Evolutionary conservation across 2,888 invertebrate genomes (phyloP), one percentile per base, ranked within the genome.

Genomic region (Drosophila meridionalis): DNA sequence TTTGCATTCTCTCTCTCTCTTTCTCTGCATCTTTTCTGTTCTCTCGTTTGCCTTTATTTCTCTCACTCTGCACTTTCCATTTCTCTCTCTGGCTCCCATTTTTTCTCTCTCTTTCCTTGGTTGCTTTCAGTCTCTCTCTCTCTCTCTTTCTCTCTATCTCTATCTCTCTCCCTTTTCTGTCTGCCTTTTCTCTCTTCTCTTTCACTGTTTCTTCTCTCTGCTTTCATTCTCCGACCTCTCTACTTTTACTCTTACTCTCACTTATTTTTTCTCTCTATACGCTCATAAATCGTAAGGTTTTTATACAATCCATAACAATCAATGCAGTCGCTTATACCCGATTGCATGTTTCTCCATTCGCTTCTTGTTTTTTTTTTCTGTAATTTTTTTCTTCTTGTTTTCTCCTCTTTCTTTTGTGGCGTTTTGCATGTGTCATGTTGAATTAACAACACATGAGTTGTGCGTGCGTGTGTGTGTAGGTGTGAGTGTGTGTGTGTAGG

Each of bases 351-450:
- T 38, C 20, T 11, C 12, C 36, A 36, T 34, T 38, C n/a, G 30
- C 20, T 8, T 32, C 8, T 26, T 40, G 50, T 60, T 48, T 43
- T 36, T 45, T 45, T 5, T 26, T 8, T 42, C 57, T 75, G 52
- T 55, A 48, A 48, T 58, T 69, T 62, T 9, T 38, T 63, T 45
- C 40, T 28, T 50, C 60, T 55, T 4, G 45, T 50, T 45, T 6
- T 7, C n/a, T 55, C 48, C 8, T 12, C 30, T 28, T 56, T 30
- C 48, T 50, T 50, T 58, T 43, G 47, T 61, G 64, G 74, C 78
- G 68, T 80, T 80, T 75, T 78, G 73, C 81, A 75, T 83, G 73
- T 83, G 83, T 80, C 82, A 86, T 71, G 68, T 74, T 69, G 70
- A 75, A 69, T 80, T 53, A 82, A 83, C 66, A 69, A 67, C 63